Conservation (phyloP, 2,113 vertebrate genomes). For the Oostethus manadensis region DNA sequence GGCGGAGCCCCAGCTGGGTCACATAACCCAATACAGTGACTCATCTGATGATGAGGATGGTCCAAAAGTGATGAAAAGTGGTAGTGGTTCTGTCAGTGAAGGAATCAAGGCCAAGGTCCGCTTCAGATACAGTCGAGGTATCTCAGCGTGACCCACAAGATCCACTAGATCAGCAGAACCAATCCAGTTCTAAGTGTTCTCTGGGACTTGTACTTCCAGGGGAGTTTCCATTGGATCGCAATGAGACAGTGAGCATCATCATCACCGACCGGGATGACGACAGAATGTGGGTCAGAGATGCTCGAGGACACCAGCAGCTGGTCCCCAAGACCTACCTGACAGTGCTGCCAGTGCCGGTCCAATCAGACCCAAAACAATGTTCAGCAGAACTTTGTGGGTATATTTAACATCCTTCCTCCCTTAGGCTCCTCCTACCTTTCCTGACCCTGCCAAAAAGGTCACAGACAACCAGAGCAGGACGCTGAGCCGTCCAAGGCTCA, state of each 20-base stretch:
- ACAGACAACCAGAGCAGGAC: constrained; percentile 42
- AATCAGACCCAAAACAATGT: background rate
- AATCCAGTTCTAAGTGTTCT: background rate
- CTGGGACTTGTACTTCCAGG: constrained; percentile 27
- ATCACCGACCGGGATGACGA: constrained; percentile 28
- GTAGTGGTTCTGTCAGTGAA: constrained; percentile 3
- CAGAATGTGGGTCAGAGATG: constrained; percentile 47
- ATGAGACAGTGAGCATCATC: constrained; percentile 43
- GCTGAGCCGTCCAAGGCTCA: constrained; percentile 46
- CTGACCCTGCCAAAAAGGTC: constrained; percentile 23
- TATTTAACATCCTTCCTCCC: background rate
- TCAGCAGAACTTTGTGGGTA: background rate
- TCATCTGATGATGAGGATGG: constrained; percentile 65
- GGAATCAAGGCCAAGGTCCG: constrained; percentile 43
- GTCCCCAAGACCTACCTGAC: constrained; percentile 54
- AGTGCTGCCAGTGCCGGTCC: constrained; percentile 44
- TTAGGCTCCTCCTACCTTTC: constrained; percentile 18
- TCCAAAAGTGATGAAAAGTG: background rate
- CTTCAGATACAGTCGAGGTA: constrained; percentile 65
- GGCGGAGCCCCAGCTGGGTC: constrained; percentile 52
- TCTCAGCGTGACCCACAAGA: background rate
- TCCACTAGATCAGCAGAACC: background rate
- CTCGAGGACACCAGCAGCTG: constrained; percentile 48
- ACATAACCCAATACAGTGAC: constrained; percentile 56
- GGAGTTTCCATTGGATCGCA: constrained; percentile 40